Evolutionary conservation across 1,140 invertebrate genomes (phyloP), one percentile per base, ranked within the genome.

Genomic region (Tetragonula clypearis): DNA sequence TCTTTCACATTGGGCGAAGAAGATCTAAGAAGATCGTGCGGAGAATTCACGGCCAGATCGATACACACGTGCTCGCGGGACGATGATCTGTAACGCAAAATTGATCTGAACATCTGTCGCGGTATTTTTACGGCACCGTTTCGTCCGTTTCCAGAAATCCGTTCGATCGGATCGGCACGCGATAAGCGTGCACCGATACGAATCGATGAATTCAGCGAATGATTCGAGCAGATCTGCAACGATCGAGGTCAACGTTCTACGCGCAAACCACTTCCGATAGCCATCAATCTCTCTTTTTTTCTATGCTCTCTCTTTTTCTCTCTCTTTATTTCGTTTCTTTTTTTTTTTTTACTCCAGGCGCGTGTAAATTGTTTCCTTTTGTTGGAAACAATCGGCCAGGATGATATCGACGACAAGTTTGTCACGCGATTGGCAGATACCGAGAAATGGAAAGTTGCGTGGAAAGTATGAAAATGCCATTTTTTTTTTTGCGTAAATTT

Each of bases 121-220:
- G 71, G 14, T 53, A 68, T 81, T 72, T 30, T 35, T 17, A n/a
- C 19, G 53, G 60, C 14, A n/a, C 17, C 60, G 74, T 83, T 30
- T 30, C 30, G 30, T 30, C 30, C 30, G 30, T 30, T 83, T 74
- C 19, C 35, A 35, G 35, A 2, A 35, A 53, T 17, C 80, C 58
- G 11, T 49, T 55, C 66, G 71, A 76, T 26, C 60, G 30, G 30
- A 74, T 60, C 69, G 62, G 23, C 49, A 49, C 55, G 49, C 65
- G 65, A 78, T 83, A 83, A 78, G 55, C 74, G 23, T 26, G 53
- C 60, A 21, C 69, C 49, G 19, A 53, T 17, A 35, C 56, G 56
- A 79, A 71, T 79, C 82, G 76, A 84, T 79, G 55, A 84, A 79
- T 84, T 84, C 82, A 71, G 66, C 76, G 55, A 49, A 49, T 49